These are phyloP conservation scores for Prolemur simus DNA, from an alignment of 2,113 vertebrate genomes.

Conservation along the genomic window DNA sequence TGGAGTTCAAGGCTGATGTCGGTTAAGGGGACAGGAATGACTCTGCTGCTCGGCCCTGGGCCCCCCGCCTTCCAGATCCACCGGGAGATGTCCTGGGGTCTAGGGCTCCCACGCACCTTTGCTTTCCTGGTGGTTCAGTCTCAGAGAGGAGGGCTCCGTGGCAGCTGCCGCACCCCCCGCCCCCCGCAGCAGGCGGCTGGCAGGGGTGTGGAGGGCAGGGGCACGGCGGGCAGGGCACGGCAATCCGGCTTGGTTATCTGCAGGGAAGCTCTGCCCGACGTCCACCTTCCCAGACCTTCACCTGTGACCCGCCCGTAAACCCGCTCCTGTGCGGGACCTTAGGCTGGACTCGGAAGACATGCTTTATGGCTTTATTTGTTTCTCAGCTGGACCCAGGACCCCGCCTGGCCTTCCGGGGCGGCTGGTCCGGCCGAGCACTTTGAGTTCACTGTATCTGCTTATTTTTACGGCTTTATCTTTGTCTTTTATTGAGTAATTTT, in stretches of 20 bases:
- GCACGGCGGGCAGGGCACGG: fast-evolving
- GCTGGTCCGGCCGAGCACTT: neutral
- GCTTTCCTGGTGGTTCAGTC: fast-evolving
- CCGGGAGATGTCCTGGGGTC: fast-evolving
- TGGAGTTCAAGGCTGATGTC: fast-evolving
- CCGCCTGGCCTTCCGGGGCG: constrained; percentile 9
- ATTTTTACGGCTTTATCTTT: constrained; percentile 57
- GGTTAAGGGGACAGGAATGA: neutral
- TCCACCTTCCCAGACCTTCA: neutral
- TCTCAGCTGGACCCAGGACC: neutral
- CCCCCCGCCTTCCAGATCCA: neutral
- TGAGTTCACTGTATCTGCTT: neutral
- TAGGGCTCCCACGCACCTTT: fast-evolving
- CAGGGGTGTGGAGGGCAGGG: neutral
- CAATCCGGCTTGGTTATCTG: fast-evolving
- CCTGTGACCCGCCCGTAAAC: neutral
- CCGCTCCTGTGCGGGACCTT: fast-evolving
- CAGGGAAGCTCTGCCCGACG: neutral
- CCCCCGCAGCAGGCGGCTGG: fast-evolving
- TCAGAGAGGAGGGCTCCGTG: fast-evolving
- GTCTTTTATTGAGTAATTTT: constrained; percentile 58
- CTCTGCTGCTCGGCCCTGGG: fast-evolving
- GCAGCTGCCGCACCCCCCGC: fast-evolving
- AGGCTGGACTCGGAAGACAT: neutral
- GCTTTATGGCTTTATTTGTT: constrained; percentile 65